phyloP scores from a whole-genome alignment of 2,888 invertebrate species.

The Perdita meconis region DNA sequence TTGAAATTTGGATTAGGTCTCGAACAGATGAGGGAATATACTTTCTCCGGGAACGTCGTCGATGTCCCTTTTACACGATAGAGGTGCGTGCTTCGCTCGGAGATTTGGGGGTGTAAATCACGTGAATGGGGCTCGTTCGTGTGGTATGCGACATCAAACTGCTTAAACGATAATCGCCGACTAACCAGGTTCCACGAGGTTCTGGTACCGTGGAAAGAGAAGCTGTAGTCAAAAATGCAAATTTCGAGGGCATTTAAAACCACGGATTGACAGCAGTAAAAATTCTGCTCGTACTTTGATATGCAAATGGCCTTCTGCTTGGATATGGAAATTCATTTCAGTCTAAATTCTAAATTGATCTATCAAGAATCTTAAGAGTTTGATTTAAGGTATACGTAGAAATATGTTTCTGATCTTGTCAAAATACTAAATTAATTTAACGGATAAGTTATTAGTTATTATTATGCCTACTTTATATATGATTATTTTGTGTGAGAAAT shows the following conservation, averaged over 20 bases:
- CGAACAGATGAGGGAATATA: not conserved
- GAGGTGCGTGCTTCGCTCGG: constrained; percentile 7
- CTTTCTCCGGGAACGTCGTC: constrained; percentile 27
- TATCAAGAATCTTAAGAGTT: too few species aligned
- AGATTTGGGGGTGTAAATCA: constrained; percentile 37
- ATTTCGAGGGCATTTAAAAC: not conserved
- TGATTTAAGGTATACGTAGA: too few species aligned
- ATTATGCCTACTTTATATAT: too few species aligned
- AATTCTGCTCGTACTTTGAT: too few species aligned
- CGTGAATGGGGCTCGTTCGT: constrained; percentile 40
- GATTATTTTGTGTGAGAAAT: too few species aligned
- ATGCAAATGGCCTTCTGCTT: too few species aligned
- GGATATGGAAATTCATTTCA: too few species aligned
- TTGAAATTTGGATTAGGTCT: constrained; percentile 78
- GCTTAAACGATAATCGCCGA: constrained; percentile 66
- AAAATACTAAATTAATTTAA: too few species aligned
- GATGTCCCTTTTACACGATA: constrained; percentile 47
- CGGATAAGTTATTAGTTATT: too few species aligned
- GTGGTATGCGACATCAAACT: constrained; percentile 68
- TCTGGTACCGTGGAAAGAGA: not conserved
- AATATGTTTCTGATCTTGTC: too few species aligned
- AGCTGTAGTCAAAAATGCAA: not conserved
- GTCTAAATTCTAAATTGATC: too few species aligned
- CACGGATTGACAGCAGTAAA: not conserved
- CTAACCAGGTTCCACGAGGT: constrained; percentile 29